These are phyloP conservation scores for Crocodylus rhombifer DNA, from an alignment of 2,797 vertebrate genomes.

Conservation along the genomic window DNA sequence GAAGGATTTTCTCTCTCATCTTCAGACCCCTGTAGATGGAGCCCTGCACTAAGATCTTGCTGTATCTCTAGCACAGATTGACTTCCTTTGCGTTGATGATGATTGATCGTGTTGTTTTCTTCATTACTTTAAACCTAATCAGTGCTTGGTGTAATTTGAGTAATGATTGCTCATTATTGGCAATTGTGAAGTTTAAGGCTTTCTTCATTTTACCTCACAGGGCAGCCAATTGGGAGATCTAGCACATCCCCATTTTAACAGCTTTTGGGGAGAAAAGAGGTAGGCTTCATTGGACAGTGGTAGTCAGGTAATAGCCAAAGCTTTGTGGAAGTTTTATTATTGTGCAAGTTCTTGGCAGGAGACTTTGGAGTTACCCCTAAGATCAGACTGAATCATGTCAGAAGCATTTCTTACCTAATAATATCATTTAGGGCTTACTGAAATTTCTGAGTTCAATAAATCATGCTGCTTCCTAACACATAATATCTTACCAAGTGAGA, in stretches of 20 bases:
- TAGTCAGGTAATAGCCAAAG: slow-evolving; percentile 31
- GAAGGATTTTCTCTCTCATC: slow-evolving; percentile 63
- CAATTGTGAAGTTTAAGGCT: slow-evolving; percentile 95
- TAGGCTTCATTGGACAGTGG: slow-evolving; percentile 36
- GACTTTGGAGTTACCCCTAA: slow-evolving; percentile 42
- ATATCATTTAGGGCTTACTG: slow-evolving; percentile 53
- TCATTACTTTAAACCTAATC: slow-evolving; percentile 99
- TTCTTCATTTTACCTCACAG: slow-evolving; percentile 89
- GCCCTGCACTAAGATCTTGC: slow-evolving; percentile 85
- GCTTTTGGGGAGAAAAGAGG: slow-evolving; percentile 30
- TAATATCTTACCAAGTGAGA: slow-evolving; percentile 71
- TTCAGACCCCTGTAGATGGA: slow-evolving; percentile 86
- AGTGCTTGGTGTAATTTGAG: slow-evolving; percentile 98
- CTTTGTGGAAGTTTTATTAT: slow-evolving; percentile 64
- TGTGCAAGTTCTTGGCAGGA: slow-evolving; percentile 59
- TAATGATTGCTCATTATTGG: slow-evolving; percentile 99
- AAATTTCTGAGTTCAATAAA: slow-evolving; percentile 77
- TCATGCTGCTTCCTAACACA: slow-evolving; percentile 70
- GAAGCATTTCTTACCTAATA: slow-evolving; percentile 62
- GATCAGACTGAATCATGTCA: slow-evolving; percentile 59
- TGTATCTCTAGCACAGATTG: slow-evolving; percentile 83
- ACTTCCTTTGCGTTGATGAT: slow-evolving; percentile 94
- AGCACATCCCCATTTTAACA: slow-evolving; percentile 51
- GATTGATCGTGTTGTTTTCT: slow-evolving; percentile 99
- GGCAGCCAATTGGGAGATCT: slow-evolving; percentile 85